phyloP scores from a whole-genome alignment of 2,797 vertebrate species.

The Pantherophis vulpinus region DNA sequence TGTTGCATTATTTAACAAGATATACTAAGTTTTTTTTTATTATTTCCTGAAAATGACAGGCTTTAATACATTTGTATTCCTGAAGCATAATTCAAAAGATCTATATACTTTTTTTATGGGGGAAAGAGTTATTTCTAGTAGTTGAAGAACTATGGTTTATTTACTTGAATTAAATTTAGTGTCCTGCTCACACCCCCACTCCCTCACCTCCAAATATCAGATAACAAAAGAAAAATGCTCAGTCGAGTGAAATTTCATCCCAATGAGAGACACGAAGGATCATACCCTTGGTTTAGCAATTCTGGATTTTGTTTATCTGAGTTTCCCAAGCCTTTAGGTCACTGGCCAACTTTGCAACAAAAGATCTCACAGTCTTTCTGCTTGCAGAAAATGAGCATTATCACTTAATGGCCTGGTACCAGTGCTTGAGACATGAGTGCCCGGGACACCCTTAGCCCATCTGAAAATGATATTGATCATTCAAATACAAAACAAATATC shows the following conservation, averaged over 20 bases:
- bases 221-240: conserved; percentile 24
- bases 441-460: conserved; percentile 19
- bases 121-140: not conserved
- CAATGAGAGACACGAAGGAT: conserved; percentile 16
- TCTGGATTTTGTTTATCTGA: conserved; percentile 24
- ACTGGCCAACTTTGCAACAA: conserved; percentile 27
- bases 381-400: not conserved
- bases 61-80: not conserved
- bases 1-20: not conserved
- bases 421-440: not conserved
- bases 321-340: conserved; percentile 31
- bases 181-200: not conserved
- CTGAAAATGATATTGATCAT: not conserved
- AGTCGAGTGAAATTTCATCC: conserved; percentile 19
- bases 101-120: not conserved
- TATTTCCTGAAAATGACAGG: not conserved
- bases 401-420: not conserved
- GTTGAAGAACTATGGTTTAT: not conserved
- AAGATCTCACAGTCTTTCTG: conserved; percentile 30
- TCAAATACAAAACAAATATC: conserved; percentile 8
- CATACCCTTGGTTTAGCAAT: conserved; percentile 29
- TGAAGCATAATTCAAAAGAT: not conserved
- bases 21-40: not conserved
- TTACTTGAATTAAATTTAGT: not conserved
- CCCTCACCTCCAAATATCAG: not conserved